Percentiles rank a stretch among this genome's conserved stretches.
phyloP scores from a whole-genome alignment of 2,113 vertebrate genomes.

The Myocastor coypus region DNA sequence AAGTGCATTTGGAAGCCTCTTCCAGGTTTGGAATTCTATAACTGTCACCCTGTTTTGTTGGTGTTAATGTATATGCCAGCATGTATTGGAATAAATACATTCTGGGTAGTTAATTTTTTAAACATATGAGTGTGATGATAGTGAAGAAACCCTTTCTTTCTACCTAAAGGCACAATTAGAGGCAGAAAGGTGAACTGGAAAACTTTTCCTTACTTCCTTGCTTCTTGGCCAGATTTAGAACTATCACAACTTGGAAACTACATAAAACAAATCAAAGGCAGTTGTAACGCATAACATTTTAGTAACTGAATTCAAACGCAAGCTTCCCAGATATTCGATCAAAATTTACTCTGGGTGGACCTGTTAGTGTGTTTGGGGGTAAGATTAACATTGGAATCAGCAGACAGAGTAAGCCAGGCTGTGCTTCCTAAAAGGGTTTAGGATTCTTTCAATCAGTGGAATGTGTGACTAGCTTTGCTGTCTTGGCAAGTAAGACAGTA shows the following conservation, averaged over 20 bases:
- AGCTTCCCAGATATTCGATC: not conserved
- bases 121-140: not conserved
- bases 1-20: not conserved
- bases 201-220: not conserved
- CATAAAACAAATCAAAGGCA: slow-evolving; percentile 8
- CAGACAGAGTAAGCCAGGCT: not conserved
- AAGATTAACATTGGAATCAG: not conserved
- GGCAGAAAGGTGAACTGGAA: not conserved
- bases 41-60: not conserved
- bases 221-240: not conserved
- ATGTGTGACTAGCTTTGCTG: not conserved
- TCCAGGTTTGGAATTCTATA: not conserved
- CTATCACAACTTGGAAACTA: not conserved
- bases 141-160: not conserved
- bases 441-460: not conserved
- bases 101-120: not conserved
- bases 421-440: not conserved
- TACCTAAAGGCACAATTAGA: not conserved
- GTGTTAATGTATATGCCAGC: not conserved
- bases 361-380: not conserved
- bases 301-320: not conserved
- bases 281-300: slow-evolving; percentile 1
- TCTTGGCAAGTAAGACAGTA: not conserved
- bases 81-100: not conserved
- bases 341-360: not conserved